Base-by-base conservation (phyloP, 2,113 vertebrate species). In the Phylloscopus whistleri region DNA sequence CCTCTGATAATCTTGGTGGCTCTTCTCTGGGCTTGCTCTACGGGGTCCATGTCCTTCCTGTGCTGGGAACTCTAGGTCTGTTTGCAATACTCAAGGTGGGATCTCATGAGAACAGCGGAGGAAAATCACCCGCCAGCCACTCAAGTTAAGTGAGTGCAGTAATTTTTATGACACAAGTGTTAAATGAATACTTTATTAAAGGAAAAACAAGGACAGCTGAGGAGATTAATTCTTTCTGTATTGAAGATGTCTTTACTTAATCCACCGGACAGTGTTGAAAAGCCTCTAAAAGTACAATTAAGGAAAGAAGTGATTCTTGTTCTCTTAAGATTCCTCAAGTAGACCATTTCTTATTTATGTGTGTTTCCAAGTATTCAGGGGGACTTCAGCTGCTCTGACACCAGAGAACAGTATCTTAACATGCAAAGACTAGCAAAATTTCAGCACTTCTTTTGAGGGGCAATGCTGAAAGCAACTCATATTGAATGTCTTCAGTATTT, bases 401-500 rank as follows among this genome's bases (percentile, higher is more conserved):
- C 24, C 46, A 92, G 56, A 85, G 81, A 74, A 78, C 16, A n/a
- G 33, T 69, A 37, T 43, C 90, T 44, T 83, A 59, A 44, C 33
- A 23, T 27, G 13, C 31, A 52, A 24, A 67, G 37, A 43, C 17
- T 13, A 59, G 35, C 16, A 67, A 30, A 77, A 90, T 77, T 80
- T 83, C 55, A 60, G 28, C 59, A 27, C 9, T 91, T 67, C 49
- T 87, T 94, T 77, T 66, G 63, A 76, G 79, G 63, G 33, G 11
- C 35, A 53, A 7, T 52, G 16, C 69, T 95, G 66, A 94, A 93
- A 96, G 37, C 44, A 95, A 28, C 41, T 91, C 35, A 22, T 59
- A n/a, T 41, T 93, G 51, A 93, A 77, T 69, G 39, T 77, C 46
- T 84, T 88, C 82, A 86, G n/a, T 94, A 62, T 88, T 95, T 96